Percentiles rank a stretch among this genome's conserved stretches.
Evolutionary conservation across 2,888 invertebrate species (phyloP).

Genomic region (Heliconius ethilla): DNA sequence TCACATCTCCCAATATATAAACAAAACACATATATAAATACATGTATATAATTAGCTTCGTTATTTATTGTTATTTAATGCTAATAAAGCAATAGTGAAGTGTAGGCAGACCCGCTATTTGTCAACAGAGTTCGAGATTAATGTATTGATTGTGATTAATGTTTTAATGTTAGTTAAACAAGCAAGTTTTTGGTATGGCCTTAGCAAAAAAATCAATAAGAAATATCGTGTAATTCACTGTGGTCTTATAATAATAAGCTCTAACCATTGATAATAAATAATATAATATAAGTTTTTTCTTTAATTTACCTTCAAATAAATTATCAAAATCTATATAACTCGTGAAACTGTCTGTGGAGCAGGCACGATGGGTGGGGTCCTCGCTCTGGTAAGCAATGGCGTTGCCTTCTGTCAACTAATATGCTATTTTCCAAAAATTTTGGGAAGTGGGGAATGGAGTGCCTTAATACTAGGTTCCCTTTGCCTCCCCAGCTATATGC

Average conservation of each 20-base stretch:
- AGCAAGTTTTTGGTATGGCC: not conserved
- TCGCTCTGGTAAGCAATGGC: no score
- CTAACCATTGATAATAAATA: no score
- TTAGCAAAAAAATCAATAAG: not conserved
- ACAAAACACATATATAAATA: not conserved
- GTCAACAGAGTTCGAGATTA: slow-evolving; percentile 18
- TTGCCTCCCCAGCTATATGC: no score
- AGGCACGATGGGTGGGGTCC: not conserved
- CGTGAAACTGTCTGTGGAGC: not conserved
- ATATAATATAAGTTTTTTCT: no score
- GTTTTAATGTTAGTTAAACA: slow-evolving; percentile 1
- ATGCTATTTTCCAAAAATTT: no score
- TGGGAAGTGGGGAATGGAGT: no score
- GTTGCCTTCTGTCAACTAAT: no score
- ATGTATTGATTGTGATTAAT: slow-evolving; percentile 2
- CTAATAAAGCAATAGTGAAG: slow-evolving; percentile 11
- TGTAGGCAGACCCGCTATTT: slow-evolving; percentile 9
- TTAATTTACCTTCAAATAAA: no score
- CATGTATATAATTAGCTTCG: not conserved
- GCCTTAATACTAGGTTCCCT: no score
- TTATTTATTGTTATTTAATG: slow-evolving; percentile 11
- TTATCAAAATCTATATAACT: no score
- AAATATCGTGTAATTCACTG: not conserved
- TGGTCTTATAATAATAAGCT: not conserved
- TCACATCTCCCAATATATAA: no score